Evolutionary conservation across 1,140 invertebrate species (phyloP).

Genomic region (Planococcus citri): DNA sequence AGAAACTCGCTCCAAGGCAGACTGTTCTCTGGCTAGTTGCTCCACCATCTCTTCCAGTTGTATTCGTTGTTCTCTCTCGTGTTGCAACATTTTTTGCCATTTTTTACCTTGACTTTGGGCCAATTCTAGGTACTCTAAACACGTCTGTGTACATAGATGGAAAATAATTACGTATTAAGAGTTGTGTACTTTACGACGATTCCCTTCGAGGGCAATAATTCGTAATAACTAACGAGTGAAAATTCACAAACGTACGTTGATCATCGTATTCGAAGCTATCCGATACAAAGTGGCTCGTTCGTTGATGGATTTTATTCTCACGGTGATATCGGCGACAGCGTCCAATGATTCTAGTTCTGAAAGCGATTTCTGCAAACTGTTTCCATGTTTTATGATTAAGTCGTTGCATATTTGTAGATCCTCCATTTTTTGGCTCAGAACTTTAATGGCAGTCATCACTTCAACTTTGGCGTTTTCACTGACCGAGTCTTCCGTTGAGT

Average conservation of each 20-base stretch:
- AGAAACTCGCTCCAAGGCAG: conserved; percentile 75
- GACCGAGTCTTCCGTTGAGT: conserved; percentile 54
- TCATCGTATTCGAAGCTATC: conserved; percentile 90
- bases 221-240: not conserved
- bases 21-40: conserved; percentile 90
- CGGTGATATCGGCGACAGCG: conserved; percentile 40
- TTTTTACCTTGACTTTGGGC: conserved; percentile 76
- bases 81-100: conserved; percentile 80
- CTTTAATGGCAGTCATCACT: conserved; percentile 42
- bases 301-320: conserved; percentile 61
- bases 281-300: conserved; percentile 85
- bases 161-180: conserved; percentile 2
- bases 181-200: too few species aligned
- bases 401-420: conserved; percentile 84
- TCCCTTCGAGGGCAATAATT: too few species aligned
- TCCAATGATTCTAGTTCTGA: conserved; percentile 70
- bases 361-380: conserved; percentile 66
- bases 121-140: conserved; percentile 76
- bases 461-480: conserved; percentile 37
- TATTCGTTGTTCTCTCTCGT: conserved; percentile 86
- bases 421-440: conserved; percentile 54
- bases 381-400: conserved; percentile 74
- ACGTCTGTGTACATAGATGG: too few species aligned
- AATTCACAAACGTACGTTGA: conserved; percentile 57
- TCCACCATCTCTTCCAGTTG: conserved; percentile 95